Base-by-base conservation (phyloP, 2,797 vertebrate genomes). In the Pangasius macronema region DNA sequence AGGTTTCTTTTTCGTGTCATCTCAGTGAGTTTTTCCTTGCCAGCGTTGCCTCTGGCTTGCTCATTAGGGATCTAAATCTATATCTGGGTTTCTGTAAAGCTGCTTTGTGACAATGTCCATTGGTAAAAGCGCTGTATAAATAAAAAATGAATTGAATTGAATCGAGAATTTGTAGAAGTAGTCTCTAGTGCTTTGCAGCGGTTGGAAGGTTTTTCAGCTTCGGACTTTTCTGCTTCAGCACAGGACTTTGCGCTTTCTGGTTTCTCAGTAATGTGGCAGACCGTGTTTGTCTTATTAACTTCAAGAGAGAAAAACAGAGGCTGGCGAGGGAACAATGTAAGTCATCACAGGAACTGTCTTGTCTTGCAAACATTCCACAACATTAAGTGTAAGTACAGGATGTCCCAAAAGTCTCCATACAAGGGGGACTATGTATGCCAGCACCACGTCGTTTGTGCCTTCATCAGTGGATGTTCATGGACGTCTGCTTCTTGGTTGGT, bases 41-140 rank as follows among this genome's bases (percentile, higher is more conserved):
- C 13, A 18, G 0, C 6, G 3, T 53, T 6, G n/a, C 61, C 63
- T 14, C 63, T 51, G 42, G 27, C 61, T 33, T 33, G 33, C 81
- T 67, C 61, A 33, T 67, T 83, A 67, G 63, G n/a, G 81, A 83
- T 83, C n/a, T 51, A 51, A 67, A 83, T 67, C 46, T 83, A 22
- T 83, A 68, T 83, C 27, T 49, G n/a, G 20, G 42, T 83, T 83
- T 33, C 61, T 65, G 39, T 82, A 22, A 65, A 82, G 42, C 61
- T 51, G 61, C n/a, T 67, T 22, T 67, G n/a, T 65, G n/a, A 6
- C 7, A 22, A 7, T 33, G 61, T 67, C 61, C n/a, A 22, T 67
- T 67, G 61, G 46, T 51, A 82, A 83, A 51, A 83, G 20, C 11
- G 5, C 2, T 22, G 8, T 33, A 51, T 51, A 22, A 82, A 82